A percentile compares a stretch with the other conserved stretches of the same genome.
phyloP scores from a whole-genome alignment of 2,888 invertebrate genomes.

The Penaeus monodon region DNA sequence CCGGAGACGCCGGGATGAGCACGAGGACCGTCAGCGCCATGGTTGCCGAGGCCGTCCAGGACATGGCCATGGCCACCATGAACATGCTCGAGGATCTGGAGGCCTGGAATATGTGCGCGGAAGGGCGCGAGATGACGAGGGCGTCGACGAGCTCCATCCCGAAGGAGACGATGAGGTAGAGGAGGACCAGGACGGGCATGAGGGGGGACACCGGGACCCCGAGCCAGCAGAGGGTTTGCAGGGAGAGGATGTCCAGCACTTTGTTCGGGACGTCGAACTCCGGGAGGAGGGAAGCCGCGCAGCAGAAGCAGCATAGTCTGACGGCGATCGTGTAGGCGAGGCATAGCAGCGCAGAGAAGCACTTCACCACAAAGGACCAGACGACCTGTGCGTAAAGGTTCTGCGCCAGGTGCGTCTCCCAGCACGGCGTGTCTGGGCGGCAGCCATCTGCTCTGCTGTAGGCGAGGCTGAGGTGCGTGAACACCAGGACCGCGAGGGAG shows the following conservation, averaged over 20 bases:
- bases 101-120: constrained; percentile 35
- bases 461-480: constrained; percentile 23
- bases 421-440: constrained; percentile 18
- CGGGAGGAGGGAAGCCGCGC: not conserved
- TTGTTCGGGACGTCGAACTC: constrained; percentile 38
- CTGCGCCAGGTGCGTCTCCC: constrained; percentile 44
- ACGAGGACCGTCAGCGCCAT: constrained; percentile 8
- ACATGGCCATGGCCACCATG: constrained; percentile 42
- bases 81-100: constrained; percentile 39
- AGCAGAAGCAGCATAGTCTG: not conserved
- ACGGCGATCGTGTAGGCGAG: constrained; percentile 20
- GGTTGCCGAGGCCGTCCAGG: constrained; percentile 30
- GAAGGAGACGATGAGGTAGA: constrained; percentile 17
- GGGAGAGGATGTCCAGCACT: constrained; percentile 34
- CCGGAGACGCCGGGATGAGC: constrained; percentile 22
- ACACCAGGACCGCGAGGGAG: constrained; percentile 33
- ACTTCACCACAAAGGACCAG: constrained; percentile 40
- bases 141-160: constrained; percentile 33
- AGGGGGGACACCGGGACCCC: constrained; percentile 44
- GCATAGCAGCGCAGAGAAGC: not conserved
- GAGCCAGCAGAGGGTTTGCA: constrained; percentile 46
- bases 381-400: constrained; percentile 45
- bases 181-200: constrained; percentile 30
- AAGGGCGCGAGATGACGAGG: constrained; percentile 10
- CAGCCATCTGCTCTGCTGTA: not conserved